A percentile compares a stretch with the other conserved stretches of the same genome.
phyloP scores from a whole-genome alignment of 92 coral and sea anemone species.

The Actinostola sp. region DNA sequence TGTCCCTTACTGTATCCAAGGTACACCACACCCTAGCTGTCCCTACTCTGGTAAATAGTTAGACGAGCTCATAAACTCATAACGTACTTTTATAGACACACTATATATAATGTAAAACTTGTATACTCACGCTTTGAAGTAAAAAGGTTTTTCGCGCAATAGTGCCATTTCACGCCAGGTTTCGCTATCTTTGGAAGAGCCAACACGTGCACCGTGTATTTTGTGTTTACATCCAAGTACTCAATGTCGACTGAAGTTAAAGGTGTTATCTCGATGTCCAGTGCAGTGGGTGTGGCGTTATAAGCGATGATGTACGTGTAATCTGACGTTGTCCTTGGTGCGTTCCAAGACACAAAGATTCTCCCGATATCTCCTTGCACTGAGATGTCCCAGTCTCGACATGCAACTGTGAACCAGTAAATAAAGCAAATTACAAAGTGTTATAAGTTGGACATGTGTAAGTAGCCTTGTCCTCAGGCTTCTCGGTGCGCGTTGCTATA shows the following conservation, averaged over 20 bases:
- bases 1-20: no score
- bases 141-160: not conserved
- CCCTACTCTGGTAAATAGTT: no score
- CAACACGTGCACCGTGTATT: slow-evolving; percentile 9
- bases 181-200: not conserved
- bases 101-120: no score
- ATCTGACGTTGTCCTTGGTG: slow-evolving; percentile 6
- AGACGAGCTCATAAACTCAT: no score
- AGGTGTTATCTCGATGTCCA: not conserved
- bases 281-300: not conserved
- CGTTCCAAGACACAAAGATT: slow-evolving; percentile 5
- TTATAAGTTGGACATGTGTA: no score
- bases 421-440: not conserved
- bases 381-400: slow-evolving; percentile 7
- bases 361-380: slow-evolving; percentile 4
- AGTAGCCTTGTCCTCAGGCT: no score
- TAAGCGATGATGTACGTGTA: slow-evolving; percentile 4
- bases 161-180: not conserved
- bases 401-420: not conserved
- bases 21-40: no score
- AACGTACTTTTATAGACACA: no score
- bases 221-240: slow-evolving; percentile 3
- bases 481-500: no score
- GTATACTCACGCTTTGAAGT: slow-evolving; percentile 1
- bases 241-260: slow-evolving; percentile 8